These are phyloP conservation scores for Capitulum mitella DNA, from an alignment of 2,888 invertebrate genomes.

Conservation along the genomic window DNA sequence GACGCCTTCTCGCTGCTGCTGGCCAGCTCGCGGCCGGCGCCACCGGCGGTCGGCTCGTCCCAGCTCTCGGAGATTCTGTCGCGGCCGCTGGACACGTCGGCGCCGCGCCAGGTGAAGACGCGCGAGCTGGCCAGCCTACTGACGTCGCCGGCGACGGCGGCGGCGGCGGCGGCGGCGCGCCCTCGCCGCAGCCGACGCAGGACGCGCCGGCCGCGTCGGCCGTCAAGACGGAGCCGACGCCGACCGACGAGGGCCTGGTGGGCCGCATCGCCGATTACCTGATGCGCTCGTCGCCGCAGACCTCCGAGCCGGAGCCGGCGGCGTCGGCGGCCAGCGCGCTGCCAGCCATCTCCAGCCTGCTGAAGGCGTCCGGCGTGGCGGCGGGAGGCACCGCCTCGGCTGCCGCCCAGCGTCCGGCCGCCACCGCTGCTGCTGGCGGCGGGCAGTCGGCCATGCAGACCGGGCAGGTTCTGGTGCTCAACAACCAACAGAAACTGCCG, in stretches of 20 bases:
- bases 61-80: conserved; percentile 23
- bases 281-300: conserved; percentile 9
- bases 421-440: neutral
- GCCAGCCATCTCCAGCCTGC: conserved; percentile 18
- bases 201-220: neutral
- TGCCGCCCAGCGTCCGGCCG: neutral
- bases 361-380: neutral
- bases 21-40: neutral
- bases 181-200: neutral
- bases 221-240: neutral
- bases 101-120: conserved; percentile 19
- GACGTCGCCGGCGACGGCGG: neutral
- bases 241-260: conserved; percentile 19
- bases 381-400: neutral
- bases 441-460: conserved; percentile 13
- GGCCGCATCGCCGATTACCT: conserved; percentile 25
- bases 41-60: neutral
- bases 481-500: conserved; percentile 25
- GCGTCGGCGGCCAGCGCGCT: conserved; percentile 2
- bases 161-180: neutral
- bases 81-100: conserved; percentile 13
- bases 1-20: conserved; percentile 3
- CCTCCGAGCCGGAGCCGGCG: neutral
- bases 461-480: conserved; percentile 24
- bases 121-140: conserved; percentile 20